Percentiles rank a stretch among this genome's conserved stretches.
Evolutionary conservation across 2,888 invertebrate species (phyloP).

Genomic region (Siphonodentalium dalli): DNA sequence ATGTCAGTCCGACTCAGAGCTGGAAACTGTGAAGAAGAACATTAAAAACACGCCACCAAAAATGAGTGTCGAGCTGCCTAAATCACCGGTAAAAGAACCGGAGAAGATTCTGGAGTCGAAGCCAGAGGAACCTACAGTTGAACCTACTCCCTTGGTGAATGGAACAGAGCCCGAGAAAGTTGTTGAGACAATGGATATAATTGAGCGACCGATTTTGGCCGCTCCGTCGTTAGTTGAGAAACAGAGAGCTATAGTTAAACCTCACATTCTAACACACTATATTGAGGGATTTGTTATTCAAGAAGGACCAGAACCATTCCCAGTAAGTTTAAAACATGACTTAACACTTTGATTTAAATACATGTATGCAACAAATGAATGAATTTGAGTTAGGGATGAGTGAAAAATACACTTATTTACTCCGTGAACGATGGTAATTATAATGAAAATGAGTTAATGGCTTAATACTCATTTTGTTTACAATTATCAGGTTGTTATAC

Average conservation of each 20-base stretch:
- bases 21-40: slow-evolving; percentile 36
- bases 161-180: slow-evolving; percentile 15
- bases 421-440: no score
- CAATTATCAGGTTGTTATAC: no score
- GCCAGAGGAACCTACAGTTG: not conserved
- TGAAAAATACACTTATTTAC: no score
- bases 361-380: no score
- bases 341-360: not conserved
- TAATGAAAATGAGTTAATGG: no score
- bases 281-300: slow-evolving; percentile 97
- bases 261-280: slow-evolving; percentile 92
- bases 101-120: not conserved
- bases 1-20: slow-evolving; percentile 48
- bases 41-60: slow-evolving; percentile 9
- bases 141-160: not conserved
- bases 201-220: slow-evolving; percentile 4
- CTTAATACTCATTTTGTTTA: not conserved
- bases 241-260: slow-evolving; percentile 88
- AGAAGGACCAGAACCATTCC: slow-evolving; percentile 74
- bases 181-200: slow-evolving; percentile 12
- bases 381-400: no score
- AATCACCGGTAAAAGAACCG: not conserved
- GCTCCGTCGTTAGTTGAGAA: slow-evolving; percentile 43
- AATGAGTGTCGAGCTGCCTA: not conserved
- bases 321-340: slow-evolving; percentile 57